Base-by-base conservation (phyloP, 2,888 invertebrate genomes). In the Ellobium chinense region DNA sequence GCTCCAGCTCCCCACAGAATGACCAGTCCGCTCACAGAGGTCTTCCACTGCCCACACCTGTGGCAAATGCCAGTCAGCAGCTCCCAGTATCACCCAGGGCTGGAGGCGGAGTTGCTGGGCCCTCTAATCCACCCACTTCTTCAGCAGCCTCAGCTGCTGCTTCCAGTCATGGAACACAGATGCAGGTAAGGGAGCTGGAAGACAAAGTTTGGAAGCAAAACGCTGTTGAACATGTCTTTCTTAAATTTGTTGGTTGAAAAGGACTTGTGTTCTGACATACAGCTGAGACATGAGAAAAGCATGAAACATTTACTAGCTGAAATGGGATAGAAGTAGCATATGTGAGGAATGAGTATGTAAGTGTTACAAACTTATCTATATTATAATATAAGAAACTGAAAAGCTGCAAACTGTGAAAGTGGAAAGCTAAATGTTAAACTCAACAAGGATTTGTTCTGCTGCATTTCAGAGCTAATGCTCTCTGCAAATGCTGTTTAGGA, bases 41-140 rank as follows among this genome's bases (percentile, higher is more conserved):
- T 80, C 80, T 80, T 80, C 80, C 80, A 60, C 62, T 80, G n/a
- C 75, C 75, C 34, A 63, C 75, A 39, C 80, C 69, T 29, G 56
- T 65, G 27, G 36, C 65, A 36, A 62, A 21, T 34, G 5, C 62
- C 7, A 72, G 56, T 36, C 70, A 72, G 21, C 66, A 54, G 27
- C 62, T 63, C 2, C 69, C 63, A 36, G 21, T 31, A 46, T 80
- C 80, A 21, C 80, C 75, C 18, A 68, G 74, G 68, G 39, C 39
- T n/a, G 78, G 65, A 37, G 56, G 78, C 54, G 34, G 4, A 34
- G 56, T n/a, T 56, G 54, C 39, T 34, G 36, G 27, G 21, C 9
- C 63, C 12, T 29, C 80, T 31, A 39, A 34, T 27, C 31, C 73
- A 21, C 66, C 62, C 24, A 24, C 73, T 29, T 37, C 66, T 39